These are phyloP conservation scores for Zhuqinia jingwanae DNA, from an alignment of 2,888 invertebrate genomes.

Conservation along the genomic window DNA sequence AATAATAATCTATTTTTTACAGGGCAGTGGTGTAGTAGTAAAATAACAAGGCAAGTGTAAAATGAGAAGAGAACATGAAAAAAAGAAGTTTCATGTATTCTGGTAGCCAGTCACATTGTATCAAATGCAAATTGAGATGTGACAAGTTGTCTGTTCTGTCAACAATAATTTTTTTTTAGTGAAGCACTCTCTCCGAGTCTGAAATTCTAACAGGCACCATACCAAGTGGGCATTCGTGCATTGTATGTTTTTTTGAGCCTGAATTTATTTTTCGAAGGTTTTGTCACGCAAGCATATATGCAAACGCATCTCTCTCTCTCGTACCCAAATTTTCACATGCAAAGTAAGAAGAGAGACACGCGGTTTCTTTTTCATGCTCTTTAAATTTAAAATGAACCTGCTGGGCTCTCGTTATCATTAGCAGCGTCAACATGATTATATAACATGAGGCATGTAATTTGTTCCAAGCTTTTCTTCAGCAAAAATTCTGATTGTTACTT, in stretches of 20 bases:
- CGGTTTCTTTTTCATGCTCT: slow-evolving; percentile 57
- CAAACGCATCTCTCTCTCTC: neutral
- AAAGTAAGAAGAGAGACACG: neutral
- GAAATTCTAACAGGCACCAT: slow-evolving; percentile 44
- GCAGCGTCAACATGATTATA: slow-evolving; percentile 6
- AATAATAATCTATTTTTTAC: slow-evolving; percentile 35
- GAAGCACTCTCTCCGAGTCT: no score
- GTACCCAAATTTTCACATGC: neutral
- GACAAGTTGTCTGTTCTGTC: slow-evolving; percentile 46
- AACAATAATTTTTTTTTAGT: slow-evolving; percentile 20
- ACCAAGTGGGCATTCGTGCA: slow-evolving; percentile 23
- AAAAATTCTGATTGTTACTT: slow-evolving; percentile 19
- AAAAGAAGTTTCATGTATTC: neutral
- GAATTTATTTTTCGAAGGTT: slow-evolving; percentile 38
- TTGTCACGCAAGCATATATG: slow-evolving; percentile 52
- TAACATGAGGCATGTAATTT: slow-evolving; percentile 26
- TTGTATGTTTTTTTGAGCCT: neutral
- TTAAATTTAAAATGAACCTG: slow-evolving; percentile 66
- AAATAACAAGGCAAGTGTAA: slow-evolving; percentile 61
- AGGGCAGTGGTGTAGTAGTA: slow-evolving; percentile 16
- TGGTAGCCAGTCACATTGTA: slow-evolving; percentile 36
- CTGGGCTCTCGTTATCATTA: slow-evolving; percentile 50
- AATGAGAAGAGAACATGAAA: slow-evolving; percentile 30
- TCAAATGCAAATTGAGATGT: slow-evolving; percentile 68
- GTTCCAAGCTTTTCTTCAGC: slow-evolving; percentile 8